Evolutionary conservation across 2,888 invertebrate genomes (phyloP).

Genomic region (Aelia acuminata): DNA sequence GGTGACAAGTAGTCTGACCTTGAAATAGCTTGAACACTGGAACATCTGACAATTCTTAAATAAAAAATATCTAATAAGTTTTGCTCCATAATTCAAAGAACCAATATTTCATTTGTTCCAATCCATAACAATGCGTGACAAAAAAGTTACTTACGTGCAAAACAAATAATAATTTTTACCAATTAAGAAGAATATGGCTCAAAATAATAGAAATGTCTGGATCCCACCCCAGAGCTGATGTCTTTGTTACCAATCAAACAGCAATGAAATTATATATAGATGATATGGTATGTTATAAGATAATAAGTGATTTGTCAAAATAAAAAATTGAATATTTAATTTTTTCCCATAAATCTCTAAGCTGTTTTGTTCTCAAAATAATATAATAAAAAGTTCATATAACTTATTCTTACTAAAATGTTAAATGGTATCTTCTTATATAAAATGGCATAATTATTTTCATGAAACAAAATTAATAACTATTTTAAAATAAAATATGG

Average conservation of each 20-base stretch:
- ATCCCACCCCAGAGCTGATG: not conserved
- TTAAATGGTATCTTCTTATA: not conserved
- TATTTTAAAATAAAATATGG: not conserved
- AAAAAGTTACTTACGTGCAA: too few relatives aligned
- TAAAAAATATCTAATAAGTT: too few relatives aligned
- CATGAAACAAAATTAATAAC: not conserved
- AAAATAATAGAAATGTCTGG: too few relatives aligned
- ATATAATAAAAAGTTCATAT: not conserved
- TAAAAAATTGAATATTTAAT: not conserved
- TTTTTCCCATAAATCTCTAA: not conserved
- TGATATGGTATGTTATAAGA: not conserved
- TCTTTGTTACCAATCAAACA: not conserved
- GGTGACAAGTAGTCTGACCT: too few relatives aligned
- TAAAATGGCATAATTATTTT: not conserved
- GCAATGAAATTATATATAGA: not conserved
- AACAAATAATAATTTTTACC: too few relatives aligned
- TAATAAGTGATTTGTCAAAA: too few relatives aligned
- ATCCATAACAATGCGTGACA: too few relatives aligned
- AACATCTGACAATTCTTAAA: too few relatives aligned
- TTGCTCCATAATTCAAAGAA: too few relatives aligned
- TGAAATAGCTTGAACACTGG: too few relatives aligned
- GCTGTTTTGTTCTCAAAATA: not conserved
- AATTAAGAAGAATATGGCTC: too few relatives aligned
- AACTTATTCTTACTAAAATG: not conserved
- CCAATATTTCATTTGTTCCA: too few relatives aligned